Evolutionary conservation across 2,888 invertebrate genomes (phyloP).

Genomic region (Ptychoptera contaminata): DNA sequence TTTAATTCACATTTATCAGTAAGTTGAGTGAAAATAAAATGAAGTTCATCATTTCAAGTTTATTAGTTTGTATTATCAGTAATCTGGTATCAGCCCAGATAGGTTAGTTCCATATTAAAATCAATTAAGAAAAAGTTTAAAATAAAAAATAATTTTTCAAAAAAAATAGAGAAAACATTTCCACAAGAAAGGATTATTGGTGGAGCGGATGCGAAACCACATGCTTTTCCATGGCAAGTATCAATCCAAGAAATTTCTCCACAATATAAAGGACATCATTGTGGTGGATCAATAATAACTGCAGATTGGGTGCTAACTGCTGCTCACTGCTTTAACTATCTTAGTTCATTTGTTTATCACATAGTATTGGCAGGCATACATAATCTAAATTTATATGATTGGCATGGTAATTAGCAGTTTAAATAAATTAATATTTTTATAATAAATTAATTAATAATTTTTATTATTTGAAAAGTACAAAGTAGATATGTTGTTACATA

Average conservation of each 20-base stretch:
- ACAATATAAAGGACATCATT: background rate
- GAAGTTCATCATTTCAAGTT: too few relatives aligned
- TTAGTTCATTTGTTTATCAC: background rate
- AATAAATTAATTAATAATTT: too few relatives aligned
- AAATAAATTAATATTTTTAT: background rate
- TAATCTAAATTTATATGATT: conserved; percentile 9
- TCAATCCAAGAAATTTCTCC: too few relatives aligned
- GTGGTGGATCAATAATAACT: background rate
- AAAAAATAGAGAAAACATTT: too few relatives aligned
- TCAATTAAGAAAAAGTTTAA: too few relatives aligned
- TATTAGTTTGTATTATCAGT: too few relatives aligned
- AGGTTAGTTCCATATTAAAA: too few relatives aligned
- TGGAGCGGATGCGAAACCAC: background rate
- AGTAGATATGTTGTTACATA: background rate
- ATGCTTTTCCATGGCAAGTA: conserved; percentile 2
- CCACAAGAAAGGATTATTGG: background rate
- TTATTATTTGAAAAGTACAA: background rate
- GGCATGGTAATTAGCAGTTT: background rate
- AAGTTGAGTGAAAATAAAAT: too few relatives aligned
- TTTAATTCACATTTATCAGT: too few relatives aligned
- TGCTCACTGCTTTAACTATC: conserved; percentile 1
- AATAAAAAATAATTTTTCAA: too few relatives aligned
- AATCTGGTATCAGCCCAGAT: too few relatives aligned
- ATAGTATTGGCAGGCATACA: conserved; percentile 18
- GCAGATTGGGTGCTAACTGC: background rate